Conservation (phyloP, 23 tunicate genomes). For the Oikopleura albicans region DNA sequence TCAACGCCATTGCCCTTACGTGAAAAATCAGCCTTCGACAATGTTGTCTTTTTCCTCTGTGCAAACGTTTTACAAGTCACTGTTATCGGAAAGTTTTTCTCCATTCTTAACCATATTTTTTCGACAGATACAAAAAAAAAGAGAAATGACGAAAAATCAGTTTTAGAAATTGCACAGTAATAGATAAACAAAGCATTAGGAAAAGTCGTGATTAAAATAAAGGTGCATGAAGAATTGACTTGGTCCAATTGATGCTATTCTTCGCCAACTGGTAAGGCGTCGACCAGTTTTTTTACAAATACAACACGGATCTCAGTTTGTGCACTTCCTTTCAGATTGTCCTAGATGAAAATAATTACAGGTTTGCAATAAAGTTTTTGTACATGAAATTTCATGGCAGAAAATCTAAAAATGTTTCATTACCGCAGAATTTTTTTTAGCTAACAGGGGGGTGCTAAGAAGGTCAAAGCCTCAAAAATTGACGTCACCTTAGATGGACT, state of each 20-base stretch:
- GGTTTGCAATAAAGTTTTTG: not conserved
- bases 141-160: not conserved
- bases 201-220: no score
- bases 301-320: slow-evolving; percentile 54
- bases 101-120: no score
- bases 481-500: not conserved
- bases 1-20: no score
- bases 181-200: no score
- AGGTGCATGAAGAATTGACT: no score
- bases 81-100: not conserved
- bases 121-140: no score
- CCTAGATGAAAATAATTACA: slow-evolving; percentile 25
- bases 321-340: slow-evolving; percentile 53
- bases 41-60: not conserved
- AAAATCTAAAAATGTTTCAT: no score
- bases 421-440: no score
- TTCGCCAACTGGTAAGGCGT: slow-evolving; percentile 92
- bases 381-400: no score
- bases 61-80: not conserved
- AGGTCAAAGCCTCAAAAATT: no score
- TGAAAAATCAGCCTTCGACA: not conserved
- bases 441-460: not conserved
- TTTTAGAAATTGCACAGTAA: not conserved
- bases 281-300: slow-evolving; percentile 47
- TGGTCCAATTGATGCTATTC: no score